Conservation (phyloP, 1,140 invertebrate genomes). For the Portunus trituberculatus region DNA sequence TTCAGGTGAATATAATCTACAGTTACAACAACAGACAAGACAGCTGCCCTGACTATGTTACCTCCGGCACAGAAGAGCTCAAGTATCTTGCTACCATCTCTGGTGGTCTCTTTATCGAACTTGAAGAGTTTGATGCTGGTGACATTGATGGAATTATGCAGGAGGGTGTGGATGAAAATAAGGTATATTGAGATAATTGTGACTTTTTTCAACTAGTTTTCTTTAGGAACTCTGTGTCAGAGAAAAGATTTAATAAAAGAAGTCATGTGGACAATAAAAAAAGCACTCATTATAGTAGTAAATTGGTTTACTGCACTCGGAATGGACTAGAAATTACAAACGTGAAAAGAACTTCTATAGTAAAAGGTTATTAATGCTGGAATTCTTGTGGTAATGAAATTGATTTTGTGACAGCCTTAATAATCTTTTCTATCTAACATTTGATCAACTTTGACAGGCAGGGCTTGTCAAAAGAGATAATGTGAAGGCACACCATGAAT, state of each 20-base stretch:
- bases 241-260: too few relatives aligned
- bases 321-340: too few relatives aligned
- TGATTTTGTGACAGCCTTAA: not conserved
- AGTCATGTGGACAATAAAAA: too few relatives aligned
- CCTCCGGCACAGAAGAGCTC: constrained; percentile 51
- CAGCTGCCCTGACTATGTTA: not conserved
- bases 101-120: constrained; percentile 60
- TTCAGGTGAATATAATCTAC: constrained; percentile 67
- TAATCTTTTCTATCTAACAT: not conserved
- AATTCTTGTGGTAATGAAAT: not conserved
- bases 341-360: too few relatives aligned
- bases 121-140: constrained; percentile 55
- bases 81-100: constrained; percentile 40
- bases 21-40: constrained; percentile 46
- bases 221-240: too few relatives aligned
- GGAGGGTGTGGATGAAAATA: constrained; percentile 48
- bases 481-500: not conserved
- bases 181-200: constrained; percentile 14
- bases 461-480: not conserved
- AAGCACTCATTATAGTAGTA: too few relatives aligned
- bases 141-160: constrained; percentile 60
- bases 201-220: too few relatives aligned
- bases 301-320: too few relatives aligned
- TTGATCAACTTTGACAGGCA: not conserved
- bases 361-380: not conserved